These are phyloP conservation scores for Pterostichus madidus DNA, from an alignment of 2,888 invertebrate species.

Conservation along the genomic window DNA sequence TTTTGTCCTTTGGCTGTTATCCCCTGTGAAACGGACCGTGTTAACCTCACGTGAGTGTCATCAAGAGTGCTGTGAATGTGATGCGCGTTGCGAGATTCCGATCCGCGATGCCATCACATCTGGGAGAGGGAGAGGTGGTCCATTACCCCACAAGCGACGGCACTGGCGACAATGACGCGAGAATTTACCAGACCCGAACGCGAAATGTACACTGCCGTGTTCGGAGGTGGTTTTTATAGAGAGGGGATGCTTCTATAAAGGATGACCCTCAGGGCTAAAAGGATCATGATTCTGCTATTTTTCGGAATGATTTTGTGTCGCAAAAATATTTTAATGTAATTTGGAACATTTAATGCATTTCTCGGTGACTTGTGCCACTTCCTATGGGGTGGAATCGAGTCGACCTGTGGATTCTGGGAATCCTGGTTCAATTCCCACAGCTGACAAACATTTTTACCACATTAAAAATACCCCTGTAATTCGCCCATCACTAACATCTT, in stretches of 20 bases:
- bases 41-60: conserved; percentile 32
- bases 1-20: conserved; percentile 6
- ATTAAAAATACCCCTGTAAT: too few species aligned
- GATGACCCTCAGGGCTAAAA: conserved; percentile 5
- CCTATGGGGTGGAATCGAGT: too few species aligned
- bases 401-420: too few species aligned
- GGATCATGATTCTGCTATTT: conserved; percentile 10
- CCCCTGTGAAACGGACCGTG: conserved; percentile 31
- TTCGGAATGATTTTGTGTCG: conserved; percentile 18
- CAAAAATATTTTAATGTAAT: conserved; percentile 24
- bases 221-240: too few species aligned
- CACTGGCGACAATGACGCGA: conserved; percentile 30
- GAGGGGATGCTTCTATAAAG: too few species aligned
- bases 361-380: too few species aligned
- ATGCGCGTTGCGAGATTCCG: conserved; percentile 20
- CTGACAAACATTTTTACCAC: too few species aligned
- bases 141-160: conserved; percentile 1
- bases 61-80: conserved; percentile 27
- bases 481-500: too few species aligned
- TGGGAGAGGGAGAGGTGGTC: neutral
- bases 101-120: conserved; percentile 5
- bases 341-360: neutral
- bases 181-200: neutral
- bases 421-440: too few species aligned
- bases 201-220: neutral